Evolutionary conservation across 2,797 vertebrate species (phyloP).

Genomic region (Notamacropus eugenii): DNA sequence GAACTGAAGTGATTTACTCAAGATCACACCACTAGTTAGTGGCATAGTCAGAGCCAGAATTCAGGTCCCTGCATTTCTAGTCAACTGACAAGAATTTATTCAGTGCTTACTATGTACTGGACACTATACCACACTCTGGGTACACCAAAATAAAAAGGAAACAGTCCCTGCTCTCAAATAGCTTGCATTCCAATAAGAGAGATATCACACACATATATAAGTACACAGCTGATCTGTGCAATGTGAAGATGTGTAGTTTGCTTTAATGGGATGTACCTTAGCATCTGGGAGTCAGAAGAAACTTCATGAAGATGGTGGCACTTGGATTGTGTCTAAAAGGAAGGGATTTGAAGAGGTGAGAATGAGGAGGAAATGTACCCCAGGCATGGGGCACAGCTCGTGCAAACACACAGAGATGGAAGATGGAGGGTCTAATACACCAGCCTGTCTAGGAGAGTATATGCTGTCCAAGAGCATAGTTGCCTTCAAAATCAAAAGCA

Average conservation of each 20-base stretch:
- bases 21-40: background rate
- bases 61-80: background rate
- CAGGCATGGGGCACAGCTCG: background rate
- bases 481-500: background rate
- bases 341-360: background rate
- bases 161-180: background rate
- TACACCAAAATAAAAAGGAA: background rate
- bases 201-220: background rate
- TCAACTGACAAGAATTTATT: background rate
- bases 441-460: background rate
- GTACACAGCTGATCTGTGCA: background rate
- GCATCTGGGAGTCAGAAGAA: background rate
- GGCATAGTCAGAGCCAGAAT: background rate
- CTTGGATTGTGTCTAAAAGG: background rate
- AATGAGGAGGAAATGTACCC: too few species aligned
- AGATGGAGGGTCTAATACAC: background rate
- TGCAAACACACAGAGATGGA: background rate
- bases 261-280: background rate
- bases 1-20: background rate
- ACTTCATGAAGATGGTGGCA: background rate
- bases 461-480: background rate
- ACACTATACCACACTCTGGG: background rate
- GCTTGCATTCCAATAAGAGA: background rate
- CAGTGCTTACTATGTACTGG: background rate
- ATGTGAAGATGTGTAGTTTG: background rate